Evolutionary conservation across 1,140 invertebrate species (phyloP), one percentile per base, ranked within the genome.

Genomic region (Macrobrachium rosenbergii): DNA sequence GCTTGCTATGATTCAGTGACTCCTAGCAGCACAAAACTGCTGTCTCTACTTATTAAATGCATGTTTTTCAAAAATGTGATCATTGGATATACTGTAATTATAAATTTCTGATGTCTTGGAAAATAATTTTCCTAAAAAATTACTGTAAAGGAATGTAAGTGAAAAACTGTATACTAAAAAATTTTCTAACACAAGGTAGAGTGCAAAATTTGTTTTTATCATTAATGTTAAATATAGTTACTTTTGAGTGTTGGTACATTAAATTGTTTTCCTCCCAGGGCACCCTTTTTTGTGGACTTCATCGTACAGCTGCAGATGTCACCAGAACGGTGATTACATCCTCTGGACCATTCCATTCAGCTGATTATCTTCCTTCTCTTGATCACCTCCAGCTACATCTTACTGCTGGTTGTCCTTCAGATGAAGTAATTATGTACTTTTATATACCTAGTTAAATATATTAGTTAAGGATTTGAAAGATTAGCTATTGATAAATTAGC

Each of bases 321-420:
- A 16, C 78, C 43, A 64, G 84, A n/a, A 82, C 78, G 3, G 11
- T 87, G 52, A 69, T 87, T 8, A 73, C 77, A 16, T 63, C 77
- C 37, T 63, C 59, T 19, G 84, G 78, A 2, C 78, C 84, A 12
- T 87, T 81, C 69, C 2, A 73, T 28, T 58, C 58, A 10, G 23
- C 5, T 21, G 84, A 87, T n/a, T 60, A 62, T 21, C 78, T 87
- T 11, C 84, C 84, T 23, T 76, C 84, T n/a, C 52, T 87, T 7
- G 78, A 87, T 63, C 84, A 87, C 67, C 67, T 87, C 58, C 73
- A 63, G 69, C n/a, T 73, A n/a, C 84, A 87, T 37, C 84, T 81
- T 58, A 81, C 59, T 28, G 78, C 84, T 7, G 45, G 63, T 75
- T 77, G 78, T 3, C 67, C 64, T 16, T 75, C 58, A 58, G 73